These are phyloP conservation scores for Gallirallus australis DNA, from an alignment of 2,797 vertebrate species.

Conservation along the genomic window DNA sequence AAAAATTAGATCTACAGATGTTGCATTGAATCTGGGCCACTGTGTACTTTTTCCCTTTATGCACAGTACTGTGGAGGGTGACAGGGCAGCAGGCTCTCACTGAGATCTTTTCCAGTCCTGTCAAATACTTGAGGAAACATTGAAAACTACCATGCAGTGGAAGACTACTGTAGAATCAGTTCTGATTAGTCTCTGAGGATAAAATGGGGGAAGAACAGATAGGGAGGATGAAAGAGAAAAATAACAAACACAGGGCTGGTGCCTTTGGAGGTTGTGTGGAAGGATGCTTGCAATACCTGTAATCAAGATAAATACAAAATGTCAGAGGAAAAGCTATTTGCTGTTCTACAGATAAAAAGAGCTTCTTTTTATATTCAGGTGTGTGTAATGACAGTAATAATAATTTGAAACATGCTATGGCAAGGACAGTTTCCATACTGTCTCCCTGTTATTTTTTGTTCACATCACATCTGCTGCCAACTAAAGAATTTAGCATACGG, in stretches of 20 bases:
- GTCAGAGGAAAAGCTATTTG: slow-evolving; percentile 11
- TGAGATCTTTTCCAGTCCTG: not conserved
- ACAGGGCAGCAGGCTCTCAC: not conserved
- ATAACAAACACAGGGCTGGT: not conserved
- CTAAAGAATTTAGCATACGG: not conserved
- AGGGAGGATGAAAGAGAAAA: not conserved
- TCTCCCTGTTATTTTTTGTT: not conserved
- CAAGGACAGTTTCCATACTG: not conserved
- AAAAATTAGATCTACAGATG: not conserved
- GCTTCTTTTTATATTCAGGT: not conserved
- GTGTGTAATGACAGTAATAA: not conserved
- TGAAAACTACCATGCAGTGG: not conserved
- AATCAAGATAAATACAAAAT: slow-evolving; percentile 39
- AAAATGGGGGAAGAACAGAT: not conserved
- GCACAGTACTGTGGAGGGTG: not conserved
- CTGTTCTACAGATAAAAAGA: slow-evolving; percentile 9
- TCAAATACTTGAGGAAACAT: not conserved
- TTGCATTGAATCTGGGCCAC: not conserved
- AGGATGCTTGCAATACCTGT: not conserved
- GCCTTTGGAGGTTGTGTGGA: not conserved
- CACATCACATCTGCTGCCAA: not conserved
- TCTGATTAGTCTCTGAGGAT: not conserved
- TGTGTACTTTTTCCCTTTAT: not conserved
- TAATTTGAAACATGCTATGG: not conserved
- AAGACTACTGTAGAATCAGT: not conserved